Conservation (phyloP, 1,140 invertebrate species). For the Penaeus indicus region DNA sequence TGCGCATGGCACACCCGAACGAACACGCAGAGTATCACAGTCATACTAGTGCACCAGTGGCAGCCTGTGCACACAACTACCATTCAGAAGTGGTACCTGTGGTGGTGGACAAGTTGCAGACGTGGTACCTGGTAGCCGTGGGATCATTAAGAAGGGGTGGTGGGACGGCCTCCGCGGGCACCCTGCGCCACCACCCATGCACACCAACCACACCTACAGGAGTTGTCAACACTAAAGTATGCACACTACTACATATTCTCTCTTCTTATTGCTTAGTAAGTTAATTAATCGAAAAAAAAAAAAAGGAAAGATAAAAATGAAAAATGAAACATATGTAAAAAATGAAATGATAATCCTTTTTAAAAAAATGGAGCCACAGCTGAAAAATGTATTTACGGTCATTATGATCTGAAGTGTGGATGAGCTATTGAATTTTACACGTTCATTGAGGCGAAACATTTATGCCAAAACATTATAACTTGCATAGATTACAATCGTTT, state of each 20-base stretch:
- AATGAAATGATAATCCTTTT: too few species aligned
- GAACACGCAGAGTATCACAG: constrained; percentile 42
- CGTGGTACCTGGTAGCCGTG: constrained; percentile 39
- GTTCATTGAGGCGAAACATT: constrained; percentile 50
- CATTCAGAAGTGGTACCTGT: constrained; percentile 40
- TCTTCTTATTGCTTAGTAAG: constrained; percentile 53
- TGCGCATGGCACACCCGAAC: constrained; percentile 34
- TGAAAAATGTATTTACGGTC: constrained; percentile 45
- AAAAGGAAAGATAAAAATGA: too few species aligned
- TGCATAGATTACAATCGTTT: constrained; percentile 60
- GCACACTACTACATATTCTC: constrained; percentile 49
- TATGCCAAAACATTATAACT: constrained; percentile 56
- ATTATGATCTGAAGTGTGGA: constrained; percentile 51
- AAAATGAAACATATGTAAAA: too few species aligned
- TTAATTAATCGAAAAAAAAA: not conserved
- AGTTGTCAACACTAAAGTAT: constrained; percentile 51
- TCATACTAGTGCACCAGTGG: constrained; percentile 44
- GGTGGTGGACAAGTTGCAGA: constrained; percentile 41
- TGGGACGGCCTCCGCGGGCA: constrained; percentile 15
- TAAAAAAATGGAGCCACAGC: constrained; percentile 48
- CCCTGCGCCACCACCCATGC: constrained; percentile 21
- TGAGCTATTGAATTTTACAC: constrained; percentile 51
- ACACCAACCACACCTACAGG: constrained; percentile 51
- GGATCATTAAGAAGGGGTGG: constrained; percentile 34
- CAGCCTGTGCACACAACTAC: constrained; percentile 39